Conservation (phyloP, 2,888 invertebrate genomes). For the Drosophila paucipuncta region DNA sequence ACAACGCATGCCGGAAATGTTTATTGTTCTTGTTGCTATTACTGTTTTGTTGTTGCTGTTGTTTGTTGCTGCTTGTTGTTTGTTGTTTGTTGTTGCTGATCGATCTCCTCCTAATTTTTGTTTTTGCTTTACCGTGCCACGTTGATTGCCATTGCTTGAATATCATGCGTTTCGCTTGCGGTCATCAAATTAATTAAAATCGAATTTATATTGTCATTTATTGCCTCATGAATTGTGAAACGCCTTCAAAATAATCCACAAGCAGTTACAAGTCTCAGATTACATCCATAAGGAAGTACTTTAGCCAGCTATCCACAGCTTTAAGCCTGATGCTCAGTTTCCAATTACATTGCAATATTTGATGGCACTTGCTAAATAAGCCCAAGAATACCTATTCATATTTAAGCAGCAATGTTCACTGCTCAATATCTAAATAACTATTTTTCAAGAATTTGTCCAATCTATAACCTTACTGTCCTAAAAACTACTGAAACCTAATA, state of each 20-base stretch:
- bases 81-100: conserved; percentile 16
- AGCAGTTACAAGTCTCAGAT: neutral
- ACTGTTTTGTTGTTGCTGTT: conserved; percentile 3
- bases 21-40: conserved; percentile 47
- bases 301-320: too few relatives aligned
- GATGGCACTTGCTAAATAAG: neutral
- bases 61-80: conserved; percentile 6
- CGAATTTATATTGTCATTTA: conserved; percentile 33
- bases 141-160: conserved; percentile 60
- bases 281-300: conserved; percentile 1
- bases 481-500: neutral
- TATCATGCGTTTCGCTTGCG: conserved; percentile 49
- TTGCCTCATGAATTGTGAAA: conserved; percentile 26
- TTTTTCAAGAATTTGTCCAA: neutral
- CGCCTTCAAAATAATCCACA: conserved; percentile 1
- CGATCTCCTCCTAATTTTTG: conserved; percentile 36
- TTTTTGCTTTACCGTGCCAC: conserved; percentile 32
- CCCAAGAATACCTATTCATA: neutral
- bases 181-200: conserved; percentile 50
- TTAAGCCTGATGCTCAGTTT: neutral
- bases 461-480: neutral
- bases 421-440: neutral
- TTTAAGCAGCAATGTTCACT: neutral
- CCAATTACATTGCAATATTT: neutral
- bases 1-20: conserved; percentile 71